Conservation (phyloP, 1,140 invertebrate genomes). For the Pissodes strobi region DNA sequence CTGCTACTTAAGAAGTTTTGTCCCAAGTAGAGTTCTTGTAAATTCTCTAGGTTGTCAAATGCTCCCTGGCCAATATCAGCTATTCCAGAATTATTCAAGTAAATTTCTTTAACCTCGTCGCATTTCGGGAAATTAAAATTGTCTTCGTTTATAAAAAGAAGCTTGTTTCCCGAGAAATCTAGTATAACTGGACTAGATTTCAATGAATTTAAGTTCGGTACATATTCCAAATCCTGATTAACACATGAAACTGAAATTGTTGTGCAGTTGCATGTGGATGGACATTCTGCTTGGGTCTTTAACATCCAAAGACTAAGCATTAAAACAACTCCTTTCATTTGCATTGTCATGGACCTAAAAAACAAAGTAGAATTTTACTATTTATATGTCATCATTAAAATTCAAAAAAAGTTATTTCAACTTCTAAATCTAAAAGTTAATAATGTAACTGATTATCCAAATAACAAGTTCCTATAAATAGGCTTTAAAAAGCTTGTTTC, state of each 20-base stretch:
- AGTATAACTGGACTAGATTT: constrained; percentile 40
- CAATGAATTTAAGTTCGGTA: constrained; percentile 43
- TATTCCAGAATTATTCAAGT: constrained; percentile 47
- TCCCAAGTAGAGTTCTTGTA: constrained; percentile 45
- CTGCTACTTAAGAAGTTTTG: constrained; percentile 41
- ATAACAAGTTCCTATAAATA: no score
- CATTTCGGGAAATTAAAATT: constrained; percentile 44
- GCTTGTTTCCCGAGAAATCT: constrained; percentile 47
- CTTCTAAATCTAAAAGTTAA: no score
- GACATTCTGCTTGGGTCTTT: constrained; percentile 33
- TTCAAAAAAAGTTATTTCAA: no score
- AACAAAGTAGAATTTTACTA: no score
- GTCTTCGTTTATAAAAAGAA: constrained; percentile 28
- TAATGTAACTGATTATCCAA: no score
- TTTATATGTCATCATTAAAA: no score
- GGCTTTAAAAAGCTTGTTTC: no score
- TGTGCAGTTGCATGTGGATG: constrained; percentile 41
- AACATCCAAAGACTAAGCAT: constrained; percentile 7
- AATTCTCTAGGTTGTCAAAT: constrained; percentile 43
- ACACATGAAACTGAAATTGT: constrained; percentile 40
- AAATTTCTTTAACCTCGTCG: constrained; percentile 42
- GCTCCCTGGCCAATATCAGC: constrained; percentile 37
- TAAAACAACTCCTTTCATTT: constrained; percentile 14
- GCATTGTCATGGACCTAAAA: background rate
- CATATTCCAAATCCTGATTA: constrained; percentile 26